Evolutionary conservation across 2,888 invertebrate species (phyloP), one percentile per base, ranked within the genome.

Genomic region (Polydrusus tereticollis): DNA sequence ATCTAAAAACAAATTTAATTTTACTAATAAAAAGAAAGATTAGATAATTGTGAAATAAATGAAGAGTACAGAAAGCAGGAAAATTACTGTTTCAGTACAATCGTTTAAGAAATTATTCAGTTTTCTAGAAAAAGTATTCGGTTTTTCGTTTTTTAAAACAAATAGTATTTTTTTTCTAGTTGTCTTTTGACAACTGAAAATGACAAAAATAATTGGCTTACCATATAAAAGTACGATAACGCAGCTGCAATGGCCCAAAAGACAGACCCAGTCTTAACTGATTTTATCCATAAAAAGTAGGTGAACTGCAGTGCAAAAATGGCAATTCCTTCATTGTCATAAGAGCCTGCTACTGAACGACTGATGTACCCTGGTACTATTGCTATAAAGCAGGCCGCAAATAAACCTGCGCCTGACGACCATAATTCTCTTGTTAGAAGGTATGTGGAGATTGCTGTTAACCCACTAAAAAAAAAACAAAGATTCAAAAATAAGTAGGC

Each of bases 301-400:
- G 99, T 99, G 84, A 99, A 96, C 87, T 99, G 99, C 63, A 99
- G 89, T 1, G 99, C 99, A 88, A 99, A 99, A 81, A 99, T 99
- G 63, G 99, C 99, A 83, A 99, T 99, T 76, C 99, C 99, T 87
- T 99, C 99, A 87, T 99, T 99, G 84, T 99, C 99, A 85, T 99
- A 99, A 81, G 98, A 99, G 23, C 99, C 99, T 33, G 99, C 99
- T 12, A 99, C 99, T 0, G 99, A 99, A 72, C 99, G 90, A 82
- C 98, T 98, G 78, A 99, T 99, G 86, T 99, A 99, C 66, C 99
- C 99, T 52, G 99, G 99, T 36, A 99, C 95, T 80, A 99, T 98
- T 50, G 98, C 98, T 80, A 99, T 99, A 85, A 99, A 99, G 85
- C 98, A 98, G 2, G 99, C 99, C 10, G 99, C 99, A 87, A 99